phyloP scores from a whole-genome alignment of 2,113 vertebrate genomes.

The Lipotes vexillifer region DNA sequence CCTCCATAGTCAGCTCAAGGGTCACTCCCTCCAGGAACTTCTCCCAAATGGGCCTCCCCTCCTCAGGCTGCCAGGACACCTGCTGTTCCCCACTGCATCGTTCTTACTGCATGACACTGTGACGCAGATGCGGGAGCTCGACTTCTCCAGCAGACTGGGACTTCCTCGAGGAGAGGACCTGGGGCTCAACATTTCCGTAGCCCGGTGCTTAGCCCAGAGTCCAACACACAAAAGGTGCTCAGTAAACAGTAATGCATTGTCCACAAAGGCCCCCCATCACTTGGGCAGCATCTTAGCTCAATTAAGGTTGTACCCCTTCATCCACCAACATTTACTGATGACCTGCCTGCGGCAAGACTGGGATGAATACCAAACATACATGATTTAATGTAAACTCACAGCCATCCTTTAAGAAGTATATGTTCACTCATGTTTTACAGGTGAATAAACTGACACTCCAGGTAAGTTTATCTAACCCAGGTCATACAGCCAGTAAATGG shows the following conservation, averaged over 20 bases:
- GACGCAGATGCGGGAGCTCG: too few relatives aligned
- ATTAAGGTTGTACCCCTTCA: not conserved
- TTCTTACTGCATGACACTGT: not conserved
- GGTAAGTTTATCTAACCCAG: not conserved
- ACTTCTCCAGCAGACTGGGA: not conserved
- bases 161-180: not conserved
- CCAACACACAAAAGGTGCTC: not conserved
- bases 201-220: not conserved
- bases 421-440: not conserved
- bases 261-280: not conserved
- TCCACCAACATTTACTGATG: not conserved
- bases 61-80: too few relatives aligned
- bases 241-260: not conserved
- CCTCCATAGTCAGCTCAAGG: not conserved
- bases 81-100: accelerated
- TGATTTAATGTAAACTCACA: not conserved
- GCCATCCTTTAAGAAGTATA: not conserved
- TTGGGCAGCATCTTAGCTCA: not conserved
- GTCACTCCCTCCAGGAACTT: not conserved
- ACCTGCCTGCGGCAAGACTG: not conserved
- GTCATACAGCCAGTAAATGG: not conserved
- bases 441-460: not conserved
- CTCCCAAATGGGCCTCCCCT: not conserved
- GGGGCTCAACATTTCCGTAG: not conserved
- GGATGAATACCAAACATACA: not conserved